Evolutionary conservation across 2,113 vertebrate species (phyloP).

Genomic region (Callorhinus ursinus): DNA sequence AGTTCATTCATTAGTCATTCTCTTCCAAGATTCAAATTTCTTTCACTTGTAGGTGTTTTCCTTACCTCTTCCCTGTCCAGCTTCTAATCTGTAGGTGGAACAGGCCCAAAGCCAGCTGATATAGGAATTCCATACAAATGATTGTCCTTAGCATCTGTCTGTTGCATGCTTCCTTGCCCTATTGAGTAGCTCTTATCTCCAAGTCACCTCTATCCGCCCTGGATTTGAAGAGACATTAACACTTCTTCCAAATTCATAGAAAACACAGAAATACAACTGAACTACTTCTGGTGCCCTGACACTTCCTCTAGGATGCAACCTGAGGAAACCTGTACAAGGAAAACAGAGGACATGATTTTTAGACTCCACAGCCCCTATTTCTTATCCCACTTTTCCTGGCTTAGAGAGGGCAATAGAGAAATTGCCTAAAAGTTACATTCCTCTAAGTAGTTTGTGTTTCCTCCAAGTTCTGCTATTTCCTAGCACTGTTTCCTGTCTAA

Average conservation of each 20-base stretch:
- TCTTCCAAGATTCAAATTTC: background rate
- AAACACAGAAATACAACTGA: background rate
- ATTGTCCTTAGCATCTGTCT: background rate
- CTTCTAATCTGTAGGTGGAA: background rate
- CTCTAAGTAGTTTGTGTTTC: background rate
- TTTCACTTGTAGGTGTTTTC: background rate
- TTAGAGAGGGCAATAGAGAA: background rate
- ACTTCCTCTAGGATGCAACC: background rate
- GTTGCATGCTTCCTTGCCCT: background rate
- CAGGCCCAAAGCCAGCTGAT: background rate
- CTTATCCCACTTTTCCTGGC: background rate
- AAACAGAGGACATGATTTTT: background rate
- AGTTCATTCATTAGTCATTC: background rate
- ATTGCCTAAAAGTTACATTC: background rate
- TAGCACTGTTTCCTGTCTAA: background rate
- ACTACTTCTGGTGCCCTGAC: background rate
- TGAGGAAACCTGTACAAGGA: background rate
- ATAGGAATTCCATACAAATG: background rate
- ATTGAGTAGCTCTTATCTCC: background rate
- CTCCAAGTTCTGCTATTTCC: background rate
- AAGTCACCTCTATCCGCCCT: background rate
- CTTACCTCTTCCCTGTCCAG: background rate
- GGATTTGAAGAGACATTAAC: background rate
- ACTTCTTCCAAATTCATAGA: background rate
- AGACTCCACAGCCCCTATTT: background rate